Conservation (phyloP, 2,113 vertebrate genomes). For the Megalops atlanticus region DNA sequence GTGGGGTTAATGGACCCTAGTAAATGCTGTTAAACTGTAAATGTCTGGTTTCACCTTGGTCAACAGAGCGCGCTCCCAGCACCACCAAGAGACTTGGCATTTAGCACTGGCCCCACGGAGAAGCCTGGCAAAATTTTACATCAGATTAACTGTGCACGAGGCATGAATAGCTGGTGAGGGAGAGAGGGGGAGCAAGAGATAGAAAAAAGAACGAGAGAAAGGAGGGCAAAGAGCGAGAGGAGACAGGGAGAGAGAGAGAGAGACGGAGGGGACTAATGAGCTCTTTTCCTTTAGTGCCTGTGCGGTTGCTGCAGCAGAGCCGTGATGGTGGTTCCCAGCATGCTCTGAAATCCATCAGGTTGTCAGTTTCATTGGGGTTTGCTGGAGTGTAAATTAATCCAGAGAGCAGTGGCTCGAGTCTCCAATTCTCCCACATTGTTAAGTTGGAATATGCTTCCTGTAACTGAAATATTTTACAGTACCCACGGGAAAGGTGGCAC, state of each 20-base stretch:
- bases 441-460: slow-evolving; percentile 24
- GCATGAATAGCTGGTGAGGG: not conserved
- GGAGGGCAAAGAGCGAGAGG: not conserved
- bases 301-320: not conserved
- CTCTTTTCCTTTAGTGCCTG: slow-evolving; percentile 18
- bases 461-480: slow-evolving; percentile 36
- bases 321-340: slow-evolving; percentile 13
- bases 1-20: not conserved
- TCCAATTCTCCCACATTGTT: slow-evolving; percentile 30
- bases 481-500: slow-evolving; percentile 18
- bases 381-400: slow-evolving; percentile 52
- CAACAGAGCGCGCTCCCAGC: slow-evolving; percentile 17
- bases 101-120: not conserved
- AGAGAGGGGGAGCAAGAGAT: not conserved
- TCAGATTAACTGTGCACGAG: slow-evolving; percentile 31
- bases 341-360: slow-evolving; percentile 41
- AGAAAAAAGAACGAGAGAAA: not conserved
- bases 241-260: slow-evolving; percentile 5
- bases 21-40: slow-evolving; percentile 11
- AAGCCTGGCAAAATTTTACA: slow-evolving; percentile 21
- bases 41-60: slow-evolving; percentile 28
- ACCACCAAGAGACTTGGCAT: slow-evolving; percentile 14
- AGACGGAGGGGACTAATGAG: slow-evolving; percentile 23
- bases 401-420: slow-evolving; percentile 29
- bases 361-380: slow-evolving; percentile 36